phyloP scores from a whole-genome alignment of 2,888 invertebrate genomes.

The Tetheella fluctuosa region DNA sequence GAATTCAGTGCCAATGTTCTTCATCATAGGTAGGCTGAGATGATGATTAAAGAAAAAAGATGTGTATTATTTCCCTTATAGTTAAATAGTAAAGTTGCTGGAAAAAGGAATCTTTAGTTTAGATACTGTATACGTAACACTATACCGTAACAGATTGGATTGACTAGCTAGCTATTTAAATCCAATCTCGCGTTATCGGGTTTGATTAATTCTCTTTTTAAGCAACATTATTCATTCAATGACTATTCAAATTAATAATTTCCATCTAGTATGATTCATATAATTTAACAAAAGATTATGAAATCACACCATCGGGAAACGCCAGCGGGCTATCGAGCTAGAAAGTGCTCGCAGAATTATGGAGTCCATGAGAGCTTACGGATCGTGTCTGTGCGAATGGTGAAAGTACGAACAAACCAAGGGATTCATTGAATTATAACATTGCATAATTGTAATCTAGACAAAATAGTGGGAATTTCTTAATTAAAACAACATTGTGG shows the following conservation, averaged over 20 bases:
- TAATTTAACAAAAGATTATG: constrained; percentile 16
- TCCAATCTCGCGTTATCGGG: too few species aligned
- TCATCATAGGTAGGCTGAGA: too few species aligned
- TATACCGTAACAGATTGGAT: too few species aligned
- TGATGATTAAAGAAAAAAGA: too few species aligned
- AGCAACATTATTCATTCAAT: not conserved
- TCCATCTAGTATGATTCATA: constrained; percentile 7
- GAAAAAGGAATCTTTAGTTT: too few species aligned
- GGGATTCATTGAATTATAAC: constrained; percentile 38
- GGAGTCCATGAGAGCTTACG: constrained; percentile 37
- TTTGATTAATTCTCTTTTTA: not conserved
- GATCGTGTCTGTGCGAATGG: constrained; percentile 67
- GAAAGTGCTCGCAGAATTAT: constrained; percentile 56
- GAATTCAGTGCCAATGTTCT: too few species aligned
- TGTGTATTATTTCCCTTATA: too few species aligned
- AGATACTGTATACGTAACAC: too few species aligned
- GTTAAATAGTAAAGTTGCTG: too few species aligned
- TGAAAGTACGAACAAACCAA: constrained; percentile 62
- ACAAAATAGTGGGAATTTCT: constrained; percentile 27
- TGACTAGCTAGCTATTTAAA: too few species aligned
- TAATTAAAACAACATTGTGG: constrained; percentile 30
- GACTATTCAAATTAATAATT: not conserved
- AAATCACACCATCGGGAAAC: constrained; percentile 37
- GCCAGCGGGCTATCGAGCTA: constrained; percentile 50
- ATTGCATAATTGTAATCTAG: constrained; percentile 29